phyloP scores from a whole-genome alignment of 2,113 vertebrate genomes.

The Alectura lathami region DNA sequence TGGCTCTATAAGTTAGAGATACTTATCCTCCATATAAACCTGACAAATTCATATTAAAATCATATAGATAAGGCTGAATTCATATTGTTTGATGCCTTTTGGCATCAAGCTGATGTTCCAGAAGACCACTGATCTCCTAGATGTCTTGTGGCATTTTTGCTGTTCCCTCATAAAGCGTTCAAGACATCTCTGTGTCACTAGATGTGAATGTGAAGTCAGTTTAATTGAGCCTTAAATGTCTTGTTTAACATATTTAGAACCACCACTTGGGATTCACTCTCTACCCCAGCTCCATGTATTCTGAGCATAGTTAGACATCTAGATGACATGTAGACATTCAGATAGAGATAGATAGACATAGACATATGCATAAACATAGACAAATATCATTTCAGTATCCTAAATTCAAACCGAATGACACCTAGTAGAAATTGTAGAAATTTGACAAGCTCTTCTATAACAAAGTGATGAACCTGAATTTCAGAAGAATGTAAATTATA shows the following conservation, averaged over 20 bases:
- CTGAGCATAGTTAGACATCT: background rate
- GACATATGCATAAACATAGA: background rate
- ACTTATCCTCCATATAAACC: background rate
- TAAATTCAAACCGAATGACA: background rate
- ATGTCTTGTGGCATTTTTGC: background rate
- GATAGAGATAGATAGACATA: too few relatives aligned
- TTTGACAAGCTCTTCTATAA: background rate
- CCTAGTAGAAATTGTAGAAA: background rate
- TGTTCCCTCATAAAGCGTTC: background rate
- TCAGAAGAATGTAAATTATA: background rate
- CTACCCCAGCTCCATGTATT: background rate
- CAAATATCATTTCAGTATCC: background rate
- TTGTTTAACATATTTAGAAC: background rate
- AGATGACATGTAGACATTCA: background rate
- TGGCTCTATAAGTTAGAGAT: background rate
- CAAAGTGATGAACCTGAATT: background rate
- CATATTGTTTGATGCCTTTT: background rate
- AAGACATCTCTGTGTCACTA: background rate
- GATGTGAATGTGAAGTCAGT: background rate
- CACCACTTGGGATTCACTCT: background rate
- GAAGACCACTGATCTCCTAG: background rate
- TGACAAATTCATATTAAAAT: background rate
- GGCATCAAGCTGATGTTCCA: background rate
- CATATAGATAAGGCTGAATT: background rate
- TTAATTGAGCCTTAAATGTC: background rate